Evolutionary conservation across 2,888 invertebrate genomes (phyloP).

Genomic region (Clitarchus hookeri): DNA sequence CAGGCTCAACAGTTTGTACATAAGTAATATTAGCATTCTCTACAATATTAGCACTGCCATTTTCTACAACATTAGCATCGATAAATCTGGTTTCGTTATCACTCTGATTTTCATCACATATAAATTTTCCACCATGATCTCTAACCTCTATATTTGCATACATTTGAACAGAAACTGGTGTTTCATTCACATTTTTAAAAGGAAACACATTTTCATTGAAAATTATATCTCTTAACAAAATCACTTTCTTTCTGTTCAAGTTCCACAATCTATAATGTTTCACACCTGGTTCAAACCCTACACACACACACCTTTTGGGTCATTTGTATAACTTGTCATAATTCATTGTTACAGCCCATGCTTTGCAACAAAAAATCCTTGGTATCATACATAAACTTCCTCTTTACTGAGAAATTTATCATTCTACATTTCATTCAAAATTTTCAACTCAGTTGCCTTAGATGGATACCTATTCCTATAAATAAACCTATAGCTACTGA

Average conservation of each 20-base stretch:
- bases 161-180: background rate
- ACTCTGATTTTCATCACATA: background rate
- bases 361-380: background rate
- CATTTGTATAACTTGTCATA: background rate
- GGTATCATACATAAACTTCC: background rate
- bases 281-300: background rate
- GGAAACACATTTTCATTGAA: slow-evolving; percentile 7
- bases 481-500: background rate
- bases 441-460: background rate
- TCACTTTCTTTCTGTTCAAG: background rate
- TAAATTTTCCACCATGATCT: background rate
- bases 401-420: background rate
- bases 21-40: background rate
- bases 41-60: background rate
- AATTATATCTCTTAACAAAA: background rate
- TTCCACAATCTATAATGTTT: background rate
- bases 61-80: background rate
- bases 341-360: background rate
- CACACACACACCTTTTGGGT: background rate
- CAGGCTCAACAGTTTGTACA: background rate
- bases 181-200: background rate
- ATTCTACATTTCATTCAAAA: background rate
- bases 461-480: background rate
- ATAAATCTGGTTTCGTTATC: background rate
- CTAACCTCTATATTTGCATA: background rate